phyloP scores from a whole-genome alignment of 2,113 vertebrate genomes.

The Copsychus sechellarum region DNA sequence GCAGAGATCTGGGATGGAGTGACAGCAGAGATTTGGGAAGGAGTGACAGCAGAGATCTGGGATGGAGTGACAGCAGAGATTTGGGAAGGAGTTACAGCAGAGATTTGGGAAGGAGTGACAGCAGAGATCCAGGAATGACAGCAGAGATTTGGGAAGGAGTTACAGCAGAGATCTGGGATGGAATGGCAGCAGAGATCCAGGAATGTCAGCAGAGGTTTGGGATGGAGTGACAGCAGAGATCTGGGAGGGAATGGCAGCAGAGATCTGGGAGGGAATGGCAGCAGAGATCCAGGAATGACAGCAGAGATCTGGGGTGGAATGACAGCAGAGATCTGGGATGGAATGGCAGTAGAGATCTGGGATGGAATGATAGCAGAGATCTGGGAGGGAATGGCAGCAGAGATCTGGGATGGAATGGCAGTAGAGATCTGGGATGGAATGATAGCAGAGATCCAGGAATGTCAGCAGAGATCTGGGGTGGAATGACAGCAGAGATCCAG shows the following conservation, averaged over 20 bases:
- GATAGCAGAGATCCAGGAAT: too few species aligned
- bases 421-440: too few species aligned
- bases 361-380: too few species aligned
- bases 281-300: neutral
- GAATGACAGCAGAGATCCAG: too few species aligned
- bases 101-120: neutral
- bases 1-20: neutral
- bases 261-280: accelerated
- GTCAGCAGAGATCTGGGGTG: too few species aligned
- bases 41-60: neutral
- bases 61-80: neutral
- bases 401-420: too few species aligned
- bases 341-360: neutral
- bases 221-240: neutral
- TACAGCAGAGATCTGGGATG: neutral
- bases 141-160: neutral
- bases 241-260: accelerated
- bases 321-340: neutral
- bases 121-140: neutral
- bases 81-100: neutral
- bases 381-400: too few species aligned
- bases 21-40: neutral
- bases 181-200: neutral
- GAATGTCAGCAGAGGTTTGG: too few species aligned
- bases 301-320: neutral